Evolutionary conservation across 2,113 vertebrate species (phyloP).

Genomic region (Xenotilapia flavipinnis): DNA sequence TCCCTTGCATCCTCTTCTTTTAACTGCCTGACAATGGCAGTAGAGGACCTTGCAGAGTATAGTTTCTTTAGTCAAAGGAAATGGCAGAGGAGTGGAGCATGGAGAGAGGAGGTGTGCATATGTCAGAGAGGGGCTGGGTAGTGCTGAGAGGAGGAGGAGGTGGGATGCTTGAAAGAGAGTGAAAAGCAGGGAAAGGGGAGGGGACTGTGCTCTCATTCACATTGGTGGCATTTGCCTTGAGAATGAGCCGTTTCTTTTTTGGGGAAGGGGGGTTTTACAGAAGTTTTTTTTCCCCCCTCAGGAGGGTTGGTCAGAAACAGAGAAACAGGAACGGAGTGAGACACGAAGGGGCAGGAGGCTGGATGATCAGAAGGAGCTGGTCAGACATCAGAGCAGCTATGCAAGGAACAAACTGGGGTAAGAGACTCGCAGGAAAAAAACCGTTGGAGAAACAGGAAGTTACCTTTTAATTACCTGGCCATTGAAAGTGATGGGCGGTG

Average conservation of each 20-base stretch:
- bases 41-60: slow-evolving; percentile 16
- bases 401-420: slow-evolving; percentile 39
- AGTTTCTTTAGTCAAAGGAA: slow-evolving; percentile 48
- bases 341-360: not conserved
- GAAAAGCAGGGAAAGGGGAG: slow-evolving; percentile 33
- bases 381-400: slow-evolving; percentile 24
- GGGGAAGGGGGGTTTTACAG: not conserved
- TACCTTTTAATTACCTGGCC: not conserved
- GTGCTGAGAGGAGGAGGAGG: slow-evolving; percentile 2
- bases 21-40: slow-evolving; percentile 34
- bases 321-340: not conserved
- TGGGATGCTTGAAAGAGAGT: not conserved
- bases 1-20: not conserved
- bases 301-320: slow-evolving; percentile 21
- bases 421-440: not conserved
- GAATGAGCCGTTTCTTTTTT: slow-evolving; percentile 25
- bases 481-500: not conserved
- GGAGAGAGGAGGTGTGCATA: slow-evolving; percentile 33
- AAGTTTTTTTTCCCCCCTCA: not conserved
- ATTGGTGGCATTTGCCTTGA: slow-evolving; percentile 42
- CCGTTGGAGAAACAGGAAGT: not conserved
- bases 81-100: slow-evolving; percentile 22
- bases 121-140: slow-evolving; percentile 29
- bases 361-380: slow-evolving; percentile 12
- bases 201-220: slow-evolving; percentile 46